These are phyloP conservation scores for Drosophila orosa DNA, from an alignment of 1,140 invertebrate species.

Conservation along the genomic window DNA sequence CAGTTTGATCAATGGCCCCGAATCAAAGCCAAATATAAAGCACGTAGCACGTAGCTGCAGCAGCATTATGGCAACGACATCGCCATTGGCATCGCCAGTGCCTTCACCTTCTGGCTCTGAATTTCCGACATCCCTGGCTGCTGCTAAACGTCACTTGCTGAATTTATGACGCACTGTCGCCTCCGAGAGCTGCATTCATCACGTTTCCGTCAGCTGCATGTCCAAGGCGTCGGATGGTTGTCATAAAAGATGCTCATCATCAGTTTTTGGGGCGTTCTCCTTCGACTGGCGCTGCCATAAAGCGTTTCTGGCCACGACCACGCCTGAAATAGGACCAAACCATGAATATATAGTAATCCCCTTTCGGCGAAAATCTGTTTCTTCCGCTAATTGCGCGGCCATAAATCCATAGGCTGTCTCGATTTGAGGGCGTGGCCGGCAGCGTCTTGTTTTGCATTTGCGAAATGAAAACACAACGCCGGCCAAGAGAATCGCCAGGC, in stretches of 20 bases:
- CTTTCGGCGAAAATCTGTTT: constrained; percentile 34
- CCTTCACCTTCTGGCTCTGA: constrained; percentile 30
- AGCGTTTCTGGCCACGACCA: constrained; percentile 46
- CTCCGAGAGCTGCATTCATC: constrained; percentile 67
- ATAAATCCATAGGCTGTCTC: constrained; percentile 67
- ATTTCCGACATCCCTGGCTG: constrained; percentile 10
- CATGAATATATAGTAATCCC: constrained; percentile 36
- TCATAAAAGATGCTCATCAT: constrained; percentile 78
- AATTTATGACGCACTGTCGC: constrained; percentile 69
- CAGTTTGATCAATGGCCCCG: constrained; percentile 26
- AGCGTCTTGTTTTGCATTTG: constrained; percentile 78
- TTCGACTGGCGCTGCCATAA: constrained; percentile 36
- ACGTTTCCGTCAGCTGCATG: constrained; percentile 67
- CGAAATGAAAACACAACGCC: constrained; percentile 73
- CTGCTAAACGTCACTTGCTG: constrained; percentile 42
- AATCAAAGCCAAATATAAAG: constrained; percentile 52
- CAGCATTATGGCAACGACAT: constrained; percentile 40
- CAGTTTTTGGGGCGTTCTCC: constrained; percentile 39
- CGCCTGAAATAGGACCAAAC: constrained; percentile 27
- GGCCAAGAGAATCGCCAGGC: constrained; percentile 46
- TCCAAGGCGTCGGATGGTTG: constrained; percentile 68
- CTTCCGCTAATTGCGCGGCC: constrained; percentile 62
- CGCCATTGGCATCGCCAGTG: constrained; percentile 25
- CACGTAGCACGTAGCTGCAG: constrained; percentile 60
- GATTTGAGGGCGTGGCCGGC: constrained; percentile 56